Conservation (phyloP, 2,113 vertebrate genomes). For the Toxotes chatareus region DNA sequence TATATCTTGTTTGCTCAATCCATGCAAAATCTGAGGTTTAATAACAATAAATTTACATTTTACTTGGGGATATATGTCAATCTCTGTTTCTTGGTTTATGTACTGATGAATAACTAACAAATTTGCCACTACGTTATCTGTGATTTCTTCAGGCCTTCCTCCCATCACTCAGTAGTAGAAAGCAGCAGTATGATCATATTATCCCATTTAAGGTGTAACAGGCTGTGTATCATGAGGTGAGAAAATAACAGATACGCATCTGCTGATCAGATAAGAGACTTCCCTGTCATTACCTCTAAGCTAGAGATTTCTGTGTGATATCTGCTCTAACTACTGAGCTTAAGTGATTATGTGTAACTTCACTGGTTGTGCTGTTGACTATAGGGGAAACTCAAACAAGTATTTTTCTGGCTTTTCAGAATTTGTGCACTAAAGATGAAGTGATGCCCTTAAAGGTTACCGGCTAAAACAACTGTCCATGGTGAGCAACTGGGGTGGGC, state of each 20-base stretch:
- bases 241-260: background rate
- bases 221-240: background rate
- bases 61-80: too few relatives aligned
- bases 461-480: constrained; percentile 47
- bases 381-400: background rate
- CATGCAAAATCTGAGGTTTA: background rate
- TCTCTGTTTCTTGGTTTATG: too few relatives aligned
- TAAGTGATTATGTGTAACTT: constrained; percentile 1
- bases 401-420: background rate
- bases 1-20: background rate
- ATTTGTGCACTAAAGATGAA: constrained; percentile 10
- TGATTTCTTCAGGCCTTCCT: background rate
- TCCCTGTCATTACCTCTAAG: background rate
- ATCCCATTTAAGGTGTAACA: background rate
- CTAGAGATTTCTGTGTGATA: background rate
- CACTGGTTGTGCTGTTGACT: background rate
- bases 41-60: too few relatives aligned
- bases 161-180: background rate
- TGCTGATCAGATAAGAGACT: background rate
- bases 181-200: background rate
- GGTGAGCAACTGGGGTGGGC: constrained; percentile 8
- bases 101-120: too few relatives aligned
- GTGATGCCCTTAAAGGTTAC: constrained; percentile 42
- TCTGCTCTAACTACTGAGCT: background rate
- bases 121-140: background rate